Conservation (phyloP, 2,113 vertebrate genomes). For the Rhineura floridana region DNA sequence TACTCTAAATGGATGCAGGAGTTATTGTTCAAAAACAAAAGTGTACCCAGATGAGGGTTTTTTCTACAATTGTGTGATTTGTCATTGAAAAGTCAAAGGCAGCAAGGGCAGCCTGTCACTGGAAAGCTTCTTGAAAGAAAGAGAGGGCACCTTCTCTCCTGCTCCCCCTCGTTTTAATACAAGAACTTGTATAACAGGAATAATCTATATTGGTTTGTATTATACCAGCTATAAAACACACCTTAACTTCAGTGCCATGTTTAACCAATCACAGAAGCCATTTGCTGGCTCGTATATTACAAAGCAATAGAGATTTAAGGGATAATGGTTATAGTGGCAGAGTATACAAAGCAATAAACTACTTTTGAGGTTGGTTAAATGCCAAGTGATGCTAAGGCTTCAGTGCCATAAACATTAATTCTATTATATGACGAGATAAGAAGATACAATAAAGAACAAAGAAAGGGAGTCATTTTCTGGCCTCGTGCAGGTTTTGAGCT, state of each 20-base stretch:
- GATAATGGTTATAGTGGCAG: conserved; percentile 74
- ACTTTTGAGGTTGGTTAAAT: conserved; percentile 76
- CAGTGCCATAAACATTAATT: conserved; percentile 78
- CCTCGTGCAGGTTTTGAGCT: conserved; percentile 53
- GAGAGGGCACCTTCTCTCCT: not conserved
- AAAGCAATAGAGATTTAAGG: conserved; percentile 79
- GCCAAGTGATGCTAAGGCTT: conserved; percentile 77
- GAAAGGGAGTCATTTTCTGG: conserved; percentile 56
- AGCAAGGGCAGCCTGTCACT: not conserved
- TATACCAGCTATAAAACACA: conserved; percentile 66
- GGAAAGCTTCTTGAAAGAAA: not conserved
- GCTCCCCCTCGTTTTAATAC: conserved; percentile 9
- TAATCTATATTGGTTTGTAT: conserved; percentile 62
- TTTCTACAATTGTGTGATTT: not conserved
- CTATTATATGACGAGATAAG: conserved; percentile 79
- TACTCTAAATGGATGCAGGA: not conserved
- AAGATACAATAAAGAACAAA: conserved; percentile 71
- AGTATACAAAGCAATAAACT: conserved; percentile 75
- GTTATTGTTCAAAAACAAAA: not conserved
- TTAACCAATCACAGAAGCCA: conserved; percentile 69
- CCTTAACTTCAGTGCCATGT: conserved; percentile 62
- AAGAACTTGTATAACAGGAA: conserved; percentile 49
- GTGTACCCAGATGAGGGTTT: fast-evolving
- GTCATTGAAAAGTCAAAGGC: fast-evolving
- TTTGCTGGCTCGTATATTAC: conserved; percentile 75